A percentile compares a stretch with the other conserved stretches of the same genome.
phyloP scores from a whole-genome alignment of 2,888 invertebrate species.

The Reticulitermes lucifugus region DNA sequence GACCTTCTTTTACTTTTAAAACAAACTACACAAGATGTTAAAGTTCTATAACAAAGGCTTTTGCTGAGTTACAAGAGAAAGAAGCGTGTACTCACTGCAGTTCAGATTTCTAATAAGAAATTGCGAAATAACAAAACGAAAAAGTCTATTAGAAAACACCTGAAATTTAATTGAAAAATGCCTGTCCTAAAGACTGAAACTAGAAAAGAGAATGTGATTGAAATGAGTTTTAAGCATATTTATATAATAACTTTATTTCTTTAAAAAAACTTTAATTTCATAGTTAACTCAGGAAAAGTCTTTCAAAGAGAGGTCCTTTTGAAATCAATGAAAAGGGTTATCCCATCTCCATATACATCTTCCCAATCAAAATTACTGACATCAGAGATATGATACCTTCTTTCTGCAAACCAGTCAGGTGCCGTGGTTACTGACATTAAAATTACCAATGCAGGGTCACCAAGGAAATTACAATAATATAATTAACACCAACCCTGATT shows the following conservation, averaged over 20 bases:
- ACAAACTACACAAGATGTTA: conserved; percentile 41
- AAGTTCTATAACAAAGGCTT: conserved; percentile 43
- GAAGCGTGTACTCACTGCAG: not conserved
- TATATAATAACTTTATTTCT: not conserved
- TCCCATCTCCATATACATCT: conserved; percentile 5
- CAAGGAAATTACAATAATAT: too few relatives aligned
- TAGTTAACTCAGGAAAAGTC: conserved; percentile 49
- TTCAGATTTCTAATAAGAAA: not conserved
- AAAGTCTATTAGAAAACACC: not conserved
- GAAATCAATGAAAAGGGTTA: conserved; percentile 23
- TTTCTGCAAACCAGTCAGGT: conserved; percentile 7
- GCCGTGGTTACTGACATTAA: not conserved
- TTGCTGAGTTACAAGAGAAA: conserved; percentile 38
- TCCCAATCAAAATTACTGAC: conserved; percentile 4
- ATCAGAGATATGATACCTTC: not conserved
- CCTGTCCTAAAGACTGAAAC: not conserved
- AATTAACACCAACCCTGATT: too few relatives aligned
- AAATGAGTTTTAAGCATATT: not conserved
- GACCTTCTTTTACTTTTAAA: conserved; percentile 42
- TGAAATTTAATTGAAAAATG: too few relatives aligned
- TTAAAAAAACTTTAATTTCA: not conserved
- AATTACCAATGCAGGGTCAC: too few relatives aligned
- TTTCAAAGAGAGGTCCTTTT: conserved; percentile 42
- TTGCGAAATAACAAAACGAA: not conserved
- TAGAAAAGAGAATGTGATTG: not conserved